Evolutionary conservation across 2,888 invertebrate species (phyloP), one percentile per base, ranked within the genome.

Genomic region (Caenorhabditis sp.): DNA sequence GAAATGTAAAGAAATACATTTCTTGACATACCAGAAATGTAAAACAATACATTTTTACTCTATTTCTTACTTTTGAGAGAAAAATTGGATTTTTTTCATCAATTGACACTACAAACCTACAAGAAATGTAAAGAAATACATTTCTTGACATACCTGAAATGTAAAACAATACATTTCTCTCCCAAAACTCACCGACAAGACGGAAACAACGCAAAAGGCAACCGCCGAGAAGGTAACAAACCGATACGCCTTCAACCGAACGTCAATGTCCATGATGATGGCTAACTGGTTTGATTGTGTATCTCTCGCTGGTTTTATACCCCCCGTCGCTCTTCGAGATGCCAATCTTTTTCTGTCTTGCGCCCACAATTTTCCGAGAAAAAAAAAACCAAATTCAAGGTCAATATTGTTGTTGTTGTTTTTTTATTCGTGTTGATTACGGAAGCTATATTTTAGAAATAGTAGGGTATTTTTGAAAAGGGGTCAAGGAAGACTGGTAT

Each of bases 221-320:
- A 75, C 70, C 12, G 75, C 67, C 36, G 70, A 70, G 57, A 63
- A 75, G 43, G 75, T 65, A 43, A 75, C 64, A 3, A 75, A 58
- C 21, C 70, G 67, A 26, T 75, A 67, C 7, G 75, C 75, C 65
- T 70, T 70, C 26, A 75, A 64, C 59, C 70, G 38, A 21, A 69
- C 64, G 54, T 74, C 74, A 43, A 74, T 67, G 63, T 68, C 68
- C 62, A 58, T 58, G 12, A 10, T 43, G 43, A 10, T 3, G 21
- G 52, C 21, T 52, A 52, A n/a, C 52, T 21, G 52, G 21, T 21
- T 17, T 43, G 31, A 31, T 31, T 31, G 10, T 4, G 31, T 31
- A 31, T 31, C 31, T 31, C 5, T 7, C 17, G 3, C 10, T 7
- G 43, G 43, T 43, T 43, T 43, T 43, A 43, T 43, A 43, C 43